Evolutionary conservation across 2,113 vertebrate genomes (phyloP).

Genomic region (Pimephales promelas): DNA sequence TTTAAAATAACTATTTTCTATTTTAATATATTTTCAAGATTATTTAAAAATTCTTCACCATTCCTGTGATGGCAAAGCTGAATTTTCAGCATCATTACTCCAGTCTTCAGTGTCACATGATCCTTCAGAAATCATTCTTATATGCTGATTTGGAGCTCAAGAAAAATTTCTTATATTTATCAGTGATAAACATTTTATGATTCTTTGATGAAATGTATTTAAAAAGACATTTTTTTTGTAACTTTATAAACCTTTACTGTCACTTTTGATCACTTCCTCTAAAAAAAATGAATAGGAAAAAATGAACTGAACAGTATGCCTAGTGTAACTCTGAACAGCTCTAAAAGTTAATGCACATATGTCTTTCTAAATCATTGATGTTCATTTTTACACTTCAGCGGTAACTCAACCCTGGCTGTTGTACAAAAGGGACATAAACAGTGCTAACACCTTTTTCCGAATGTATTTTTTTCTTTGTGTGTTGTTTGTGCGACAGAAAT

Average conservation of each 20-base stretch:
- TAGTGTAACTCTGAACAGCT: not conserved
- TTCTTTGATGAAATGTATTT: not conserved
- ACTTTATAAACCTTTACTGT: not conserved
- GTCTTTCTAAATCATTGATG: not conserved
- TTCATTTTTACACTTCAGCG: not conserved
- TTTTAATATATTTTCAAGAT: not conserved
- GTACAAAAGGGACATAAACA: not conserved
- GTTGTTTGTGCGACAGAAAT: not conserved
- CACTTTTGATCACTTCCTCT: not conserved
- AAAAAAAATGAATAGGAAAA: not conserved
- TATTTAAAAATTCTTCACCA: not conserved
- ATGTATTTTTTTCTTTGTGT: not conserved
- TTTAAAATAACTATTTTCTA: no score
- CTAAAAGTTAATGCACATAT: not conserved
- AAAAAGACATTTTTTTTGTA: not conserved
- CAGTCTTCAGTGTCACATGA: no score
- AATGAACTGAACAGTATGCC: not conserved
- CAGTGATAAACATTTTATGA: no score
- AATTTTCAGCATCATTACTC: not conserved
- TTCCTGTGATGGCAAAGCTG: not conserved
- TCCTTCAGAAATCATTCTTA: not conserved
- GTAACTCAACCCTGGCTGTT: not conserved
- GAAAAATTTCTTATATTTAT: not conserved
- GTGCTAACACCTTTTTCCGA: not conserved
- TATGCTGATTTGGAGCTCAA: not conserved